Base-by-base conservation (phyloP, 1,140 invertebrate genomes). In the Fopius arisanus region DNA sequence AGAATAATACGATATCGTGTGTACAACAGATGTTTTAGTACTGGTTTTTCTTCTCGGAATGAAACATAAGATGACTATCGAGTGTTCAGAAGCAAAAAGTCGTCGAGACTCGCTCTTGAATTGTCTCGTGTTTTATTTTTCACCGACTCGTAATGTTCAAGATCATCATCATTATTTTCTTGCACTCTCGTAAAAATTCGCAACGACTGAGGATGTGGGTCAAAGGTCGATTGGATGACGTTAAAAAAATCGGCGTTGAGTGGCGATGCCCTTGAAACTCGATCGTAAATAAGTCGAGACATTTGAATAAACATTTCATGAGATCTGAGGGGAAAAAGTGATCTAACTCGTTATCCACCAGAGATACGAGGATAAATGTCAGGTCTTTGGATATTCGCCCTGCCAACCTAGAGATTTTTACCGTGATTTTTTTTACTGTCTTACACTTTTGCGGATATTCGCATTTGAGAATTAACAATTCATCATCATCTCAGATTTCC, bases 21-120 rank as follows among this genome's bases (percentile, higher is more conserved):
- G 54, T 59, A 59, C 54, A 59, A 59, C 54, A 59, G 54, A 59
- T 59, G 54, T 59, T 59, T 59, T 59, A 28, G 54, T 59, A 59
- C 54, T 59, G 54, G 54, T 59, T 59, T 59, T 59, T 59, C 23
- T 59, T 59, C 54, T 59, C 23, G 10, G 54, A 59, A 59, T 59
- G 54, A 26, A 59, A 59, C 19, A 59, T 59, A 28, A 59, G 54
- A 59, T 26, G 54, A 28, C 23, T 59, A 59, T 48, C 43, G 43
- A 48, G 43, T 48, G 43, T 16, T 48, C 5, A 48, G 43, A 14
- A n/a, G 43, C 43, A 48, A 48, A 48, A 48, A 48, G n/a, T 48
- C 16, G 14, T n/a, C 43, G 14, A 48, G 43, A 48, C 7, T n/a
- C n/a, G 14, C 14, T 48, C 16, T 48, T 6, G 14, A 48, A 14